Conservation (phyloP, 2,888 invertebrate genomes). For the Oligia latruncula region DNA sequence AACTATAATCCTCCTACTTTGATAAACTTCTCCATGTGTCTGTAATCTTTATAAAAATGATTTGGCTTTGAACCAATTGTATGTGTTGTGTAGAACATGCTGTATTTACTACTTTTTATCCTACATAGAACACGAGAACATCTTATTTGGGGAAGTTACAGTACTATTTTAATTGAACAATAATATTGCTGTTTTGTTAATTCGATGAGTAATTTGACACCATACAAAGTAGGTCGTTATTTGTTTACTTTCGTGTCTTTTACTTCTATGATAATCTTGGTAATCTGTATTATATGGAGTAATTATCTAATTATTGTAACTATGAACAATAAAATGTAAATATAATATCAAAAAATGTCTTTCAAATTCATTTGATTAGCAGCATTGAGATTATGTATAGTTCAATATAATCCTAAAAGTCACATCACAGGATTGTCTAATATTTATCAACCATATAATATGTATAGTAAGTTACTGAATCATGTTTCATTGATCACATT, state of each 20-base stretch:
- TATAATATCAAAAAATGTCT: constrained; percentile 31
- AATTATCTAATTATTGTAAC: constrained; percentile 24
- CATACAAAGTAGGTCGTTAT: neutral
- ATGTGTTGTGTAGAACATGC: constrained; percentile 15
- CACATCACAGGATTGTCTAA: neutral
- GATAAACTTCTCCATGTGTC: constrained; percentile 5
- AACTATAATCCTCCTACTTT: constrained; percentile 32
- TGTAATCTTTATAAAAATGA: constrained; percentile 32
- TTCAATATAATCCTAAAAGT: neutral
- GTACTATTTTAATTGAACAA: neutral
- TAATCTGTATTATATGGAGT: constrained; percentile 26
- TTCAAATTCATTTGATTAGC: constrained; percentile 26
- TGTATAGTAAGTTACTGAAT: constrained; percentile 4
- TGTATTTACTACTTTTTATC: constrained; percentile 23
- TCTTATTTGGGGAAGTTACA: neutral
- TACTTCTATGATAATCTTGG: constrained; percentile 26
- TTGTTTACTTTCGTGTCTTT: constrained; percentile 23
- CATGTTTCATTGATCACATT: neutral
- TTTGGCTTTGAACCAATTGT: constrained; percentile 22
- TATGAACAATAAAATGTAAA: constrained; percentile 47
- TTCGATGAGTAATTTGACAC: constrained; percentile 28
- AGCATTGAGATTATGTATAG: neutral
- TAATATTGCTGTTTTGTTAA: neutral
- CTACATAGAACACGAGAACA: constrained; percentile 1
- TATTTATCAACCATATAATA: neutral